phyloP scores from a whole-genome alignment of 2,113 vertebrate genomes.

The Dromiciops gliroides region DNA sequence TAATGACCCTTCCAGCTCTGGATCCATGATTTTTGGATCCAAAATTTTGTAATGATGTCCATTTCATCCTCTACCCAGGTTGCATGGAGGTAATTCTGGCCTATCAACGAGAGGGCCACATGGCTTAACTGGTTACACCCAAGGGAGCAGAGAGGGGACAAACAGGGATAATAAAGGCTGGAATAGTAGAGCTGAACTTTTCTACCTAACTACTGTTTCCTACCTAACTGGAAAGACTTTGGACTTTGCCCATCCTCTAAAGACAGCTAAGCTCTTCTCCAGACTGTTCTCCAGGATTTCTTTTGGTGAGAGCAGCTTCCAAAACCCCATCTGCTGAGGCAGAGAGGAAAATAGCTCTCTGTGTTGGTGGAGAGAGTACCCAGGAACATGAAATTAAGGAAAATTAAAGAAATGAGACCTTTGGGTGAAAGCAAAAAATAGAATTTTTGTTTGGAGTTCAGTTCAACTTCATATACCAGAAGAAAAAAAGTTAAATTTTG shows the following conservation, averaged over 20 bases:
- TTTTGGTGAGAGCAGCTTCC: not conserved
- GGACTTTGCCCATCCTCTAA: not conserved
- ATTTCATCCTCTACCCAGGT: not conserved
- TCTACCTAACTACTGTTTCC: not conserved
- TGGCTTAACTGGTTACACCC: not conserved
- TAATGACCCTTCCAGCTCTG: not conserved
- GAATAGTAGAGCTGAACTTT: not conserved
- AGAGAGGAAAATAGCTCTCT: not conserved
- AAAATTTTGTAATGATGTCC: not conserved
- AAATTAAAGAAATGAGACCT: constrained; percentile 32
- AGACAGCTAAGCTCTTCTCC: not conserved
- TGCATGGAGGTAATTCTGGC: not conserved
- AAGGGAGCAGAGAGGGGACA: not conserved
- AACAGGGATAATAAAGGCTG: not conserved
- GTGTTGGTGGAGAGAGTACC: not conserved
- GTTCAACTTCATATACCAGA: not conserved
- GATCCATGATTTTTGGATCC: not conserved
- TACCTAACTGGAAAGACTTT: not conserved
- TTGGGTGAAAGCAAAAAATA: constrained; percentile 26
- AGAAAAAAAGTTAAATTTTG: constrained; percentile 40
- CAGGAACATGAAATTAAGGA: not conserved
- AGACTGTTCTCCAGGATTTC: not conserved
- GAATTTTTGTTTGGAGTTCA: constrained; percentile 34
- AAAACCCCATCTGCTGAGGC: not conserved
- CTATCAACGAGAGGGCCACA: not conserved